These are phyloP conservation scores for Linnaemya tessellans DNA, from an alignment of 2,888 invertebrate species.

Conservation along the genomic window DNA sequence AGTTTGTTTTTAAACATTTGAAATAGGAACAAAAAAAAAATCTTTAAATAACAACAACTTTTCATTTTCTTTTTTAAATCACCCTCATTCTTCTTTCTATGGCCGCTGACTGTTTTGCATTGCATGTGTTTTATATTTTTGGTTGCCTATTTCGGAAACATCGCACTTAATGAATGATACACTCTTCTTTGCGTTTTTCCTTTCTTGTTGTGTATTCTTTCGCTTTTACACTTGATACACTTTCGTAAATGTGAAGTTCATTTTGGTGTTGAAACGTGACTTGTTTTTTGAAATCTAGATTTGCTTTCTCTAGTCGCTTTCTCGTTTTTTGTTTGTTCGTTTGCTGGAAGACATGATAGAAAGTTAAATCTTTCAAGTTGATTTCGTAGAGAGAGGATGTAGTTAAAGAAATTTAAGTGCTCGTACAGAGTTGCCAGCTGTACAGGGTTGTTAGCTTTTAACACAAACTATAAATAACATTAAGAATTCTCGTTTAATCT, in stretches of 20 bases:
- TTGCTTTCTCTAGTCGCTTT: background rate
- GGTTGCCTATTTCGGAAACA: conserved; percentile 17
- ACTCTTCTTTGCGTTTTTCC: conserved; percentile 1
- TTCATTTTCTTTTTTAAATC: background rate
- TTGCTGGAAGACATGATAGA: background rate
- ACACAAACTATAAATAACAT: background rate
- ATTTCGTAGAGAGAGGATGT: conserved; percentile 5
- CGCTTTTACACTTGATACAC: conserved; percentile 62
- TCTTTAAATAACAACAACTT: background rate
- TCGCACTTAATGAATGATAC: background rate
- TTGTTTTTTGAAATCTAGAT: conserved; percentile 45
- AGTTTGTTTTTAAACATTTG: background rate
- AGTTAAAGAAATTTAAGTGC: conserved; percentile 9
- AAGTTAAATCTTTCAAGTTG: conserved; percentile 32
- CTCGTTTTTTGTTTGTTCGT: background rate
- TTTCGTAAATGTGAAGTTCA: conserved; percentile 69
- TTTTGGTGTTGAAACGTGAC: conserved; percentile 69
- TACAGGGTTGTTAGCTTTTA: background rate
- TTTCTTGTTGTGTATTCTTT: conserved; percentile 1
- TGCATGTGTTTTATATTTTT: conserved; percentile 5
- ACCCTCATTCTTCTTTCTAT: background rate
- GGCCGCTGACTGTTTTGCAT: background rate
- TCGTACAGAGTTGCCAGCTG: conserved; percentile 2
- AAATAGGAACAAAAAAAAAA: background rate
- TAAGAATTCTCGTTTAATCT: too few species aligned